Evolutionary conservation across 2,888 invertebrate species (phyloP).

Genomic region (Teinopalpus imperialis): DNA sequence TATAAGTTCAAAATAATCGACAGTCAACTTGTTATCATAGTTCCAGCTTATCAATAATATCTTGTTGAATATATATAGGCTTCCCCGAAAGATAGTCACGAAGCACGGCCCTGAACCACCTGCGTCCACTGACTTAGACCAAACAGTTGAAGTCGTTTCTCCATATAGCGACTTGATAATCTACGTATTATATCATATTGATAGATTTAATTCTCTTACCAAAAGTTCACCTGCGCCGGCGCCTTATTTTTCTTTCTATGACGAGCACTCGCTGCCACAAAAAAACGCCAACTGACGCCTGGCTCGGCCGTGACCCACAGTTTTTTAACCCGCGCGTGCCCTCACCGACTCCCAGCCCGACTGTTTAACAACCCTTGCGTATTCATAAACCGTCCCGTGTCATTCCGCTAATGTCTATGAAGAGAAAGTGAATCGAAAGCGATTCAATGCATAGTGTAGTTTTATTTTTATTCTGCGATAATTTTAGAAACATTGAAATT

Average conservation of each 20-base stretch:
- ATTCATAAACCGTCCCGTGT: conserved; percentile 61
- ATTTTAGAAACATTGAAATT: no score
- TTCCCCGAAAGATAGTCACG: no score
- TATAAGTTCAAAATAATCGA: no score
- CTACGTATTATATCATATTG: no score
- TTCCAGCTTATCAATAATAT: no score
- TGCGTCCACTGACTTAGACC: no score
- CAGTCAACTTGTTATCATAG: no score
- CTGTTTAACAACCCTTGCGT: conserved; percentile 70
- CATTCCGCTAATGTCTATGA: conserved; percentile 32
- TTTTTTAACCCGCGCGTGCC: conserved; percentile 70
- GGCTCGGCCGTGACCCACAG: conserved; percentile 59
- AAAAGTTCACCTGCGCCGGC: conserved; percentile 34
- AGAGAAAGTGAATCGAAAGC: conserved; percentile 24
- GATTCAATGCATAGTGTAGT: not conserved
- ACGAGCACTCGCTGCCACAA: conserved; percentile 56
- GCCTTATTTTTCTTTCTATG: conserved; percentile 33
- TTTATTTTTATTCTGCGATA: no score
- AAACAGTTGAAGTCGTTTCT: no score
- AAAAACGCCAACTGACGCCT: conserved; percentile 61
- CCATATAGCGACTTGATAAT: no score
- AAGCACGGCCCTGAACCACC: no score
- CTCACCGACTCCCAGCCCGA: conserved; percentile 44
- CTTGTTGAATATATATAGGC: no score
- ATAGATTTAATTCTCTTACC: conserved; percentile 17